A percentile compares a stretch with the other conserved stretches of the same genome.
phyloP scores from a whole-genome alignment of 1,140 invertebrate genomes.

The Caenorhabditis latens region DNA sequence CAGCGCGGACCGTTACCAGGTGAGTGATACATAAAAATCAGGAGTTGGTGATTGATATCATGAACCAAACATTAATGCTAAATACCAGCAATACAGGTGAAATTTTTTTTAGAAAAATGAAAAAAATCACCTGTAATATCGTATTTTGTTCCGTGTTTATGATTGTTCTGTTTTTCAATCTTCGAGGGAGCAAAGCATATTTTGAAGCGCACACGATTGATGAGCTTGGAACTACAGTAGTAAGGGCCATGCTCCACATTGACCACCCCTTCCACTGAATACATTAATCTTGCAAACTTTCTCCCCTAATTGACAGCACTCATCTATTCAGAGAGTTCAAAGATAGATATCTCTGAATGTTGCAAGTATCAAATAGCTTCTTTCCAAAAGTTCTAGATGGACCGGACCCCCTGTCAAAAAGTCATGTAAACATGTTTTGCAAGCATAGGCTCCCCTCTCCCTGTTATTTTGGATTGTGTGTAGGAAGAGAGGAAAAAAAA shows the following conservation, averaged over 20 bases:
- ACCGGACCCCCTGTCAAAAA: not conserved
- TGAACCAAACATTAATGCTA: not conserved
- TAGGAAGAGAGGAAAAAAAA: constrained; percentile 21
- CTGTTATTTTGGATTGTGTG: constrained; percentile 37
- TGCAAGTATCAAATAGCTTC: not conserved
- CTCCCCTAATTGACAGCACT: too few species aligned
- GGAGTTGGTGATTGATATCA: too few species aligned
- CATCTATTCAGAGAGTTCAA: not conserved
- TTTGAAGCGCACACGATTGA: too few species aligned
- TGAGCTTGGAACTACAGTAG: too few species aligned
- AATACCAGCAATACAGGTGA: not conserved
- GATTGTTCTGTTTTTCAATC: not conserved
- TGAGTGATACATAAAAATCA: constrained; percentile 34
- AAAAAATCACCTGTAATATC: not conserved
- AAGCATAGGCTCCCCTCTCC: not conserved
- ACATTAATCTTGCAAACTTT: too few species aligned
- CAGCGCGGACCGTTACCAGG: constrained; percentile 73
- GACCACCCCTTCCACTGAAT: too few species aligned
- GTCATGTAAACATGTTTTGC: constrained; percentile 49
- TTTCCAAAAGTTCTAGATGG: not conserved
- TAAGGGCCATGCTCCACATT: too few species aligned
- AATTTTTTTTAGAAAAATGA: not conserved
- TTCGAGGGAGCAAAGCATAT: too few species aligned
- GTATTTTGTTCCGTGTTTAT: not conserved
- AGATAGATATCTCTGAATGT: not conserved